Evolutionary conservation across 2,113 vertebrate genomes (phyloP), one percentile per base, ranked within the genome.

Genomic region (Elaphurus davidianus): DNA sequence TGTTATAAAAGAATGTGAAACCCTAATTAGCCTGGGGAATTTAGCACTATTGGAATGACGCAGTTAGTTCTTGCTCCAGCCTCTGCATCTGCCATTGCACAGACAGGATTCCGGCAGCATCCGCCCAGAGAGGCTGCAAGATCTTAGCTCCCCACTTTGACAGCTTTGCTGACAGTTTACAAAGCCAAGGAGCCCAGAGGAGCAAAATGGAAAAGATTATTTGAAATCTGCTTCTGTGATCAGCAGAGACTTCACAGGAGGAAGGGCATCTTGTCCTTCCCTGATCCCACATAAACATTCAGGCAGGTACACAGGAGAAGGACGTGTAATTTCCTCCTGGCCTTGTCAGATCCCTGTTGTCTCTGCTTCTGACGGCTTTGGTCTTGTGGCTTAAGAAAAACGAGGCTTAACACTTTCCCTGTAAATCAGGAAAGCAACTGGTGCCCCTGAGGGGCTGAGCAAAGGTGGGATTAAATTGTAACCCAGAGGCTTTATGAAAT

Each of bases 221-320:
- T 96, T 96, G 96, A 98, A 97, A 96, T 89, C 81, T 94, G 95
- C 60, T 74, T 94, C 54, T 95, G 95, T 97, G 87, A 4, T 91
- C 93, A 98, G 95, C 28, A 90, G 82, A 79, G 78, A 86, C 84
- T 87, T 90, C 95, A 87, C 81, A 86, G 92, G 71, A 94, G 88
- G 97, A 98, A 47, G 98, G 97, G 84, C 94, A 50, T 45, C 78
- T 0, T 96, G 96, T 91, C 92, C 83, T 97, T 97, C 92, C 64
- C 64, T 1, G 11, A 82, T 87, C 12, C 40, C 54, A 55, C 59
- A 67, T 71, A 96, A 85, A 88, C 90, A 92, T 79, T 36, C 57
- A 67, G 25, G 74, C 91, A 79, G 71, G 50, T 55, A 23, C 47
- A 45, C 3, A 7, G 30, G 62, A 79, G 54, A 95, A 86, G 59